These are phyloP conservation scores for Bhutanitis thaidina DNA, from an alignment of 2,888 invertebrate genomes.

Conservation along the genomic window DNA sequence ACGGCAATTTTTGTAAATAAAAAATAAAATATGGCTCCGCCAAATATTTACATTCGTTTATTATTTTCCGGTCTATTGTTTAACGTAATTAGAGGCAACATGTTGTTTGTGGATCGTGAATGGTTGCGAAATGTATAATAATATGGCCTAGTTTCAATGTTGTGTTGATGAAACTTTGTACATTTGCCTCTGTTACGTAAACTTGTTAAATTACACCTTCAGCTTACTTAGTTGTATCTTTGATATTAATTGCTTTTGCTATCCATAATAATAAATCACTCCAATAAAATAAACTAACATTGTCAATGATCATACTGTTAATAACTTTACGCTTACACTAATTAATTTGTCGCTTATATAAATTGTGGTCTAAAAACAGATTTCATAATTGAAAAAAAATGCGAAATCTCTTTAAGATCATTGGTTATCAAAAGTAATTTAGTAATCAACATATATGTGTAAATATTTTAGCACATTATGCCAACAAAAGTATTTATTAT, in stretches of 20 bases:
- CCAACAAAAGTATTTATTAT: too few species aligned
- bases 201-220: conserved; percentile 8
- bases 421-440: too few species aligned
- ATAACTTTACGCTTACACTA: too few species aligned
- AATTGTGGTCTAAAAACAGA: too few species aligned
- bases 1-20: conserved; percentile 47
- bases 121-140: conserved; percentile 65
- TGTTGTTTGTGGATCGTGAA: conserved; percentile 46
- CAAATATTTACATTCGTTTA: conserved; percentile 42
- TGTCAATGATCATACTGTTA: too few species aligned
- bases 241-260: background rate
- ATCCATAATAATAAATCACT: background rate
- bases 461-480: too few species aligned
- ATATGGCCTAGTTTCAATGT: conserved; percentile 59
- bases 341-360: too few species aligned
- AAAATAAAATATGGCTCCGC: conserved; percentile 55
- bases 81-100: conserved; percentile 35
- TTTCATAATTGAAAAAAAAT: too few species aligned
- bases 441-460: too few species aligned
- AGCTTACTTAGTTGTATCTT: background rate
- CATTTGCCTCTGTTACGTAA: conserved; percentile 15
- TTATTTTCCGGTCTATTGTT: conserved; percentile 40
- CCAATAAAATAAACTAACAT: background rate
- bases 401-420: too few species aligned
- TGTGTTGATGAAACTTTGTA: conserved; percentile 7